Percentiles rank a stretch among this genome's conserved stretches.
Evolutionary conservation across 2,888 invertebrate genomes (phyloP).

Genomic region (Zaprionus obscuricornis): DNA sequence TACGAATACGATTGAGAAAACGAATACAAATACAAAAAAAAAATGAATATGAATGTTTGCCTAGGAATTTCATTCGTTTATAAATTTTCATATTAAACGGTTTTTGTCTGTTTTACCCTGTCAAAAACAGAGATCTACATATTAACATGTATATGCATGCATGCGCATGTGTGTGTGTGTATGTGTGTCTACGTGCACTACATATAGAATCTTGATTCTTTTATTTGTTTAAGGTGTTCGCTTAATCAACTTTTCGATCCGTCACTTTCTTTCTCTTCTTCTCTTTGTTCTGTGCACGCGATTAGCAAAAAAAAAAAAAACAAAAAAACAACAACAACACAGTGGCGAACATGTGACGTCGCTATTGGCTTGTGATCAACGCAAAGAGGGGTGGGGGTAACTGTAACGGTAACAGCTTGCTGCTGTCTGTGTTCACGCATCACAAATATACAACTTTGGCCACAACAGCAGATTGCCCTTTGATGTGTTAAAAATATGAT

Average conservation of each 20-base stretch:
- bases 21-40: constrained; percentile 6
- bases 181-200: too few species aligned
- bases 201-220: constrained; percentile 3
- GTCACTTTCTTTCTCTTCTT: constrained; percentile 12
- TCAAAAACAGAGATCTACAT: constrained; percentile 3
- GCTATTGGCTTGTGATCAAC: constrained; percentile 5
- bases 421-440: constrained; percentile 10
- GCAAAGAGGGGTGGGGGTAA: too few species aligned
- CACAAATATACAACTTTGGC: not conserved
- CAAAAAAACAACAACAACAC: too few species aligned
- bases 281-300: constrained; percentile 43
- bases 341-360: constrained; percentile 50
- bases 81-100: constrained; percentile 61
- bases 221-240: constrained; percentile 17
- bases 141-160: constrained; percentile 1
- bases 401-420: constrained; percentile 1
- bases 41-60: constrained; percentile 15
- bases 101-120: constrained; percentile 26
- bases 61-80: constrained; percentile 65
- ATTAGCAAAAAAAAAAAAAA: constrained; percentile 33
- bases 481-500: constrained; percentile 51
- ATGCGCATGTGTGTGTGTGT: too few species aligned
- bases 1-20: too few species aligned
- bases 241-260: constrained; percentile 53
- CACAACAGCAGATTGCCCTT: constrained; percentile 26